A percentile compares a stretch with the other conserved stretches of the same genome.
These are phyloP conservation scores for Bubo blakistoni DNA, from an alignment of 2,113 vertebrate genomes.

Conservation along the genomic window DNA sequence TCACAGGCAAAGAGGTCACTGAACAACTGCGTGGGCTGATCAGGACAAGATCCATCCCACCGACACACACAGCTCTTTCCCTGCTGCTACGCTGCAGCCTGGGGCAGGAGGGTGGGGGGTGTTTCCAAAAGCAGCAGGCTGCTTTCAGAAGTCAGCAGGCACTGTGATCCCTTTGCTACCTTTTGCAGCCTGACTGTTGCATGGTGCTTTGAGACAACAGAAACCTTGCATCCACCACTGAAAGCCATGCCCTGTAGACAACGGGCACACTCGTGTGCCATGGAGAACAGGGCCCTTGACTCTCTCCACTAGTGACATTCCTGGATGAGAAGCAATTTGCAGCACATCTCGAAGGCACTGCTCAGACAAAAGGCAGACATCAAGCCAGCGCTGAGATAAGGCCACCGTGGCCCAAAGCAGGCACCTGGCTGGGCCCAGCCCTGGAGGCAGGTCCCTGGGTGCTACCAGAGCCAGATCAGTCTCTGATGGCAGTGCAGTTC, in stretches of 20 bases:
- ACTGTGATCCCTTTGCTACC: background rate
- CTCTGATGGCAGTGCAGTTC: rapidly evolving
- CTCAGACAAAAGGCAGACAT: background rate
- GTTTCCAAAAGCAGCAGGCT: background rate
- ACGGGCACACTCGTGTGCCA: background rate
- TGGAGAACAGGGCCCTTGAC: rapidly evolving
- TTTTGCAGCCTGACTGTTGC: background rate
- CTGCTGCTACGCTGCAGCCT: background rate
- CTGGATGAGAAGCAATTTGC: background rate
- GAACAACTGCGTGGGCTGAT: background rate
- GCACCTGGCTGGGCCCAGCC: background rate
- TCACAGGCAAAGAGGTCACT: background rate
- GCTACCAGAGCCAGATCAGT: background rate
- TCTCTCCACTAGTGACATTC: background rate
- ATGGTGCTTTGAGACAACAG: background rate
- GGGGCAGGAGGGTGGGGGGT: rapidly evolving
- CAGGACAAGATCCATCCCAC: background rate
- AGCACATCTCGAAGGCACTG: background rate
- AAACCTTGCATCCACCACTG: background rate
- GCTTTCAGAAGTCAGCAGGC: background rate
- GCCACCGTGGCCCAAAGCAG: background rate
- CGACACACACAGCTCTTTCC: background rate
- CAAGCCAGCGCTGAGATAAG: background rate
- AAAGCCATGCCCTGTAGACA: background rate
- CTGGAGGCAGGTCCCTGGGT: background rate